Percentiles rank a stretch among this genome's conserved stretches.
phyloP scores from a whole-genome alignment of 2,113 vertebrate species.

The Actinemys pallida region DNA sequence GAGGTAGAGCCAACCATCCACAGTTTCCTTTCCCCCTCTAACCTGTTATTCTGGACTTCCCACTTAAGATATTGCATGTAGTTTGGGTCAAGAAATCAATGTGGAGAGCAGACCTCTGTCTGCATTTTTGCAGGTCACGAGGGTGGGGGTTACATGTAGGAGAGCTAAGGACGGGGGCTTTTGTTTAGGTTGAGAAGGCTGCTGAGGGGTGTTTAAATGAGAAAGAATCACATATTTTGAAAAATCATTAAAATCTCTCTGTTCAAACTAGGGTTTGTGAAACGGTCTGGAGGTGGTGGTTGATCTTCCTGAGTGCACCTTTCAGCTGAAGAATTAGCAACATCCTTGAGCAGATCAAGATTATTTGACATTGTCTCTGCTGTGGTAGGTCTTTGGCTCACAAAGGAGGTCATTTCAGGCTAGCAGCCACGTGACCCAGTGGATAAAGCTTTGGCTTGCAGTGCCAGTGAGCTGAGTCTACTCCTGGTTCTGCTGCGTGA shows the following conservation, averaged over 20 bases:
- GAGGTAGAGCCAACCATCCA: neutral
- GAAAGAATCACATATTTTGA: neutral
- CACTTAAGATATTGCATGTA: neutral
- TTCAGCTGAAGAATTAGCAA: neutral
- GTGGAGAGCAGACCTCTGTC: neutral
- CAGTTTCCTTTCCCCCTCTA: neutral
- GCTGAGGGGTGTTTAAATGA: neutral
- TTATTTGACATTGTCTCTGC: neutral
- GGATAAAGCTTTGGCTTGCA: neutral
- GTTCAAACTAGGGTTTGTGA: neutral
- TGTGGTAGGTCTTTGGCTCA: neutral
- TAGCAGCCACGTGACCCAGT: neutral
- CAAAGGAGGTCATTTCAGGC: neutral
- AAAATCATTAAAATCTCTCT: neutral
- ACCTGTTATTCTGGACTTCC: neutral
- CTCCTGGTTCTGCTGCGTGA: neutral
- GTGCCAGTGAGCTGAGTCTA: neutral
- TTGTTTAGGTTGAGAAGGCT: neutral
- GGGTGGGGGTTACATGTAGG: neutral
- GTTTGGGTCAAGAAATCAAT: neutral
- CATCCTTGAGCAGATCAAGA: neutral
- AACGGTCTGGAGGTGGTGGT: neutral
- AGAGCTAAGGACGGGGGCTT: neutral
- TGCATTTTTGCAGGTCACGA: neutral
- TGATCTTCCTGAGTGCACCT: neutral